Evolutionary conservation across 2,113 vertebrate genomes (phyloP).

Genomic region (Euleptes europaea): DNA sequence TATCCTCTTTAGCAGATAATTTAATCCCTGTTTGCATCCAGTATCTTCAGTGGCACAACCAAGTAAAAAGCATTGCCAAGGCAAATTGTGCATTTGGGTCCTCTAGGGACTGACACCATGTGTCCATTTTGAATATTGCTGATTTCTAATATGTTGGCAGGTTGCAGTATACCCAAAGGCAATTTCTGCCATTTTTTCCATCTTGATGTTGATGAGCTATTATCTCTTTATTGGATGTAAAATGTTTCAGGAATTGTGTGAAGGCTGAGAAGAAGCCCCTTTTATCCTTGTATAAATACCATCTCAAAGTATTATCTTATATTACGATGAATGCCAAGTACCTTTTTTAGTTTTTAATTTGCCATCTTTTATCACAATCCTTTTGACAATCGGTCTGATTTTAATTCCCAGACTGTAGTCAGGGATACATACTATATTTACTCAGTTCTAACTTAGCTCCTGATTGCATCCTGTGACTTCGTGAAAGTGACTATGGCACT

Average conservation of each 20-base stretch:
- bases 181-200: conserved; percentile 15
- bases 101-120: neutral
- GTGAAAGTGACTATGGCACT: neutral
- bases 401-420: neutral
- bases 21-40: neutral
- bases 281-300: too few species aligned
- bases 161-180: conserved; percentile 15
- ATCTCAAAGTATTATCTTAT: too few species aligned
- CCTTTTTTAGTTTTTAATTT: neutral
- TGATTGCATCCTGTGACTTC: neutral
- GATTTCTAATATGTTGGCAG: neutral
- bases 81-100: neutral
- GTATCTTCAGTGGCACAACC: neutral
- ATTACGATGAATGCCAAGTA: too few species aligned
- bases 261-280: too few species aligned
- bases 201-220: neutral
- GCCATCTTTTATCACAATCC: neutral
- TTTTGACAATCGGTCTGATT: neutral
- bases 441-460: neutral
- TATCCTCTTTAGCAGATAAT: neutral
- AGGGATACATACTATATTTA: neutral
- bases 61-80: neutral
- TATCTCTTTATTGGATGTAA: neutral
- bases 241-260: neutral
- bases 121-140: neutral